Base-by-base conservation (phyloP, 2,888 invertebrate species). In the Tribolium freemani region DNA sequence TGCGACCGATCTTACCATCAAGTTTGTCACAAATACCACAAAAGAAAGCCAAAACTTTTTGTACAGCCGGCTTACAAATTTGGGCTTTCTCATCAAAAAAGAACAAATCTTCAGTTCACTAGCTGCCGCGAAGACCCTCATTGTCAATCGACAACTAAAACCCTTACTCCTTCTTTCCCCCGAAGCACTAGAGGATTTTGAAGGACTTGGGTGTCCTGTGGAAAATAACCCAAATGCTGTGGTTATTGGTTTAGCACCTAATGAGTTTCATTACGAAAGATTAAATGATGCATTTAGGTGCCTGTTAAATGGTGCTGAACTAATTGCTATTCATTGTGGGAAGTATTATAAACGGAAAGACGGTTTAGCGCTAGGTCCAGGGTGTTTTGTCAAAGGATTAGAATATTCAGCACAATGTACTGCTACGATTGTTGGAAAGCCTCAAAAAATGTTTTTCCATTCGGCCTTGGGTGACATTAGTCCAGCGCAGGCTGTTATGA, bases 11-110 rank as follows among this genome's bases (percentile, higher is more conserved):
- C 77, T 93, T 0, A 83, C 86, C 21, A 86, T 94, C 6, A 92
- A 92, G 84, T 96, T 95, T 87, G 94, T 96, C 0, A 96, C 96
- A 8, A 96, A 96, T 80, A 96, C 95, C 0, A 94, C 95, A 0
- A 95, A 95, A 84, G 95, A 96, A 84, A 93, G 94, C 0, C 89
- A 90, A 71, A 85, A 88, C 69, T 85, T 89, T 16, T 86, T 96
- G 13, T 87, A 91, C 80, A 86, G 90, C 16, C 88, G 93, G 30
- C 86, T 96, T 16, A 84, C 78, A 0, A 87, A 85, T 20, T 88
- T 95, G 48, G 95, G 95, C 0, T 95, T 96, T 81, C 82, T 89
- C 44, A 85, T 96, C 53, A 83, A 89, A 1, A 87, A 87, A 69
- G 86, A 90, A 1, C 94, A 95, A 84, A 93, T 96, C 60, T 92